Evolutionary conservation across 2,888 invertebrate species (phyloP).

Genomic region (Phaonia tiefii): DNA sequence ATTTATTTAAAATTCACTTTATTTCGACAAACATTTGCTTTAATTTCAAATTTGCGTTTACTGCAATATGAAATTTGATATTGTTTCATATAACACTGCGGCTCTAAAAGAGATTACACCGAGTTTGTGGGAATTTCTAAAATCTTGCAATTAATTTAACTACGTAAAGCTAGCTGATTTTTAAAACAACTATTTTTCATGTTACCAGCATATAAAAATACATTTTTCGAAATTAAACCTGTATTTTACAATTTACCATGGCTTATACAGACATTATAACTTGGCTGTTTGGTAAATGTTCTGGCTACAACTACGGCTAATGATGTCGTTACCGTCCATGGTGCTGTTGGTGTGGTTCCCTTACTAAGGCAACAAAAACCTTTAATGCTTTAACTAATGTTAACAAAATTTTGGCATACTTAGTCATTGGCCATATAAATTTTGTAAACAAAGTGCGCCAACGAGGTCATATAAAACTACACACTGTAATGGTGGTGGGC

Average conservation of each 20-base stretch:
- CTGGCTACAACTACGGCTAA: too few relatives aligned
- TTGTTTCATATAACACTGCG: too few relatives aligned
- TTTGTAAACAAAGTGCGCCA: constrained; percentile 11
- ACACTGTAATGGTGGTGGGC: constrained; percentile 35
- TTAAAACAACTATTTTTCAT: constrained; percentile 43
- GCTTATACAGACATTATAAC: constrained; percentile 15
- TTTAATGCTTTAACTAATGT: constrained; percentile 49
- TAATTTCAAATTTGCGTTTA: too few relatives aligned
- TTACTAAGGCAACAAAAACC: constrained; percentile 27
- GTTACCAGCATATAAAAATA: constrained; percentile 48
- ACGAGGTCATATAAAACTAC: constrained; percentile 35
- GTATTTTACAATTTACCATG: constrained; percentile 33
- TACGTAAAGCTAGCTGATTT: not conserved
- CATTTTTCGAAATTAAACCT: constrained; percentile 22
- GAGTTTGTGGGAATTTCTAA: too few relatives aligned
- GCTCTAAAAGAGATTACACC: too few relatives aligned
- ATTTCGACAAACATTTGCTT: too few relatives aligned
- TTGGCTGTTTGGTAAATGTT: not conserved
- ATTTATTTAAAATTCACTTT: too few relatives aligned
- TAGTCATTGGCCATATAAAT: constrained; percentile 57
- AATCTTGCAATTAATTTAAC: constrained; percentile 29
- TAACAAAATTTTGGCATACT: constrained; percentile 57
- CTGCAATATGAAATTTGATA: too few relatives aligned
- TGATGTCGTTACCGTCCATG: not conserved
- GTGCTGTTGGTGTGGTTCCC: constrained; percentile 9